phyloP scores from a whole-genome alignment of 2,888 invertebrate species.

The Epistrophella euchroma region DNA sequence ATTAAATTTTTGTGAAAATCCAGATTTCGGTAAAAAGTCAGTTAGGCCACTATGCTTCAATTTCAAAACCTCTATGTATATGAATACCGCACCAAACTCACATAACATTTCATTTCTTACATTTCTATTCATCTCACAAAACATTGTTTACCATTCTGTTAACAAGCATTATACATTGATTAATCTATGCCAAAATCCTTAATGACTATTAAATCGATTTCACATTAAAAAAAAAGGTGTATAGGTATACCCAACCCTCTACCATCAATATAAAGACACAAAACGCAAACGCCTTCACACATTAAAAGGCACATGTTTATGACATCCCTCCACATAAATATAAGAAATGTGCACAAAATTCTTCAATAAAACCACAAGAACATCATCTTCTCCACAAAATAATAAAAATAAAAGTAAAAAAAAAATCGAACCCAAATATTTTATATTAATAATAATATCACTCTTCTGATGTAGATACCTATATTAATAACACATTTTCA shows the following conservation, averaged over 20 bases:
- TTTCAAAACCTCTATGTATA: neutral
- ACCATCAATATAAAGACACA: slow-evolving; percentile 17
- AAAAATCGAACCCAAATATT: slow-evolving; percentile 59
- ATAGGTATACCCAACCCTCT: neutral
- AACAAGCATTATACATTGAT: slow-evolving; percentile 70
- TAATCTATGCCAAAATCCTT: slow-evolving; percentile 67
- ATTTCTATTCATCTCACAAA: slow-evolving; percentile 43
- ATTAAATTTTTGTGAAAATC: too few species aligned
- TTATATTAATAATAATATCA: slow-evolving; percentile 70
- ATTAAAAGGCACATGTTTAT: slow-evolving; percentile 63
- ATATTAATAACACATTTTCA: slow-evolving; percentile 70
- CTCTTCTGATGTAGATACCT: slow-evolving; percentile 22
- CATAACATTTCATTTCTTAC: neutral
- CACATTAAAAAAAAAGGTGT: slow-evolving; percentile 2
- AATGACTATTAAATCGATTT: slow-evolving; percentile 61
- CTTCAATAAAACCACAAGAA: slow-evolving; percentile 64
- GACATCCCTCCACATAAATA: slow-evolving; percentile 40
- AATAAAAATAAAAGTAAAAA: slow-evolving; percentile 6
- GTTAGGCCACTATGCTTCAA: too few species aligned
- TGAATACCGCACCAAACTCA: neutral
- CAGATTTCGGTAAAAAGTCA: too few species aligned
- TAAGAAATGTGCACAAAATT: slow-evolving; percentile 65
- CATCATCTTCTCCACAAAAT: slow-evolving; percentile 29
- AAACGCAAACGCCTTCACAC: slow-evolving; percentile 43
- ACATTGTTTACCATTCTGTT: slow-evolving; percentile 58